Evolutionary conservation across 2,113 vertebrate species (phyloP).

Genomic region (Hipposideros armiger): DNA sequence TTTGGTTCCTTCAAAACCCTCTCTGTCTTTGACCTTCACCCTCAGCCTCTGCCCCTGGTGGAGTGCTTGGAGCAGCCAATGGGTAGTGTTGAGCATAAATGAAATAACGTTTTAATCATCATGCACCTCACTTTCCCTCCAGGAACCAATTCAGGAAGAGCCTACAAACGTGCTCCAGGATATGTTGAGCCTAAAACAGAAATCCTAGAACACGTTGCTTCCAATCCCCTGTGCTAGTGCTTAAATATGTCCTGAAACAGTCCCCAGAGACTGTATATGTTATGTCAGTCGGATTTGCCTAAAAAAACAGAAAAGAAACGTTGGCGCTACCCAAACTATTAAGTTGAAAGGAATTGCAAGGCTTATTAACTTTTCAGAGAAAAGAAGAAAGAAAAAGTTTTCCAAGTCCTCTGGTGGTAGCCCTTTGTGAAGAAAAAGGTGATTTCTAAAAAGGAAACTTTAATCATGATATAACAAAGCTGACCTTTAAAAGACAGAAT

Average conservation of each 20-base stretch:
- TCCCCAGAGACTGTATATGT: neutral
- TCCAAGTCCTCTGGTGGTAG: neutral
- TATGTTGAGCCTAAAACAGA: neutral
- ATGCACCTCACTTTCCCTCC: neutral
- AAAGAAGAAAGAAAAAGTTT: constrained; percentile 27
- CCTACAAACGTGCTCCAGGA: neutral
- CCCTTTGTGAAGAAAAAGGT: neutral
- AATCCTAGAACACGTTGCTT: neutral
- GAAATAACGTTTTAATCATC: neutral
- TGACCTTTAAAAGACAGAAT: constrained; percentile 67
- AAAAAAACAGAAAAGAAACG: constrained; percentile 35
- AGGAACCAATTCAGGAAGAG: neutral
- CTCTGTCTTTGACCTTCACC: neutral
- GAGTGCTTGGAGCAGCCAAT: neutral
- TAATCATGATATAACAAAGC: constrained; percentile 53
- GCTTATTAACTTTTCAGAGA: constrained; percentile 60
- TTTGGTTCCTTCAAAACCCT: neutral
- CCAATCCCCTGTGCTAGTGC: neutral
- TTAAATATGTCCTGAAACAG: neutral
- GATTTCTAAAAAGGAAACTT: constrained; percentile 53
- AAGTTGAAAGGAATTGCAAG: constrained; percentile 56
- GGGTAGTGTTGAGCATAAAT: neutral
- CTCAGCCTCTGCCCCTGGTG: neutral
- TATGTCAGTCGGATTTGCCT: neutral
- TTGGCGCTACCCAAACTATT: constrained; percentile 4